Conservation (phyloP, 1,140 invertebrate species). For the Tenebrio molitor region DNA sequence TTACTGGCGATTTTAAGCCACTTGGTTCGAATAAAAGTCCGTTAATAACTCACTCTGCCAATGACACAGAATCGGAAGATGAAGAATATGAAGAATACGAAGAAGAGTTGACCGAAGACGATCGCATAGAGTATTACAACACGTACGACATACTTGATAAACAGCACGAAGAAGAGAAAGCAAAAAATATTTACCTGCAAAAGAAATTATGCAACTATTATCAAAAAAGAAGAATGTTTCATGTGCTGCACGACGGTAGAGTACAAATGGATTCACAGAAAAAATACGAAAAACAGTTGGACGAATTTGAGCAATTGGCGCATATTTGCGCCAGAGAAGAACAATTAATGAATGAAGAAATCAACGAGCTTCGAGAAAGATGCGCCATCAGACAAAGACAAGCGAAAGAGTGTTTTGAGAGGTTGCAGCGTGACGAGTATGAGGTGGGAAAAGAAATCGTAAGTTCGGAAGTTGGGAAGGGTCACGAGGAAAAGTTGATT, state of each 20-base stretch:
- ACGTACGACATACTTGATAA: constrained; percentile 46
- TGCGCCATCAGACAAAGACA: constrained; percentile 38
- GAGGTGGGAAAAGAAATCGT: constrained; percentile 54
- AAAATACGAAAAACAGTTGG: constrained; percentile 52
- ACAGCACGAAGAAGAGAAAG: constrained; percentile 46
- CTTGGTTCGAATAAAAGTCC: no score
- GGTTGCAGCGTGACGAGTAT: constrained; percentile 45
- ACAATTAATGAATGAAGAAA: no score
- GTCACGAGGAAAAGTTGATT: constrained; percentile 50
- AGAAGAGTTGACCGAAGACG: not conserved
- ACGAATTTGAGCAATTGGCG: constrained; percentile 42
- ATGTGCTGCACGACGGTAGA: constrained; percentile 50
- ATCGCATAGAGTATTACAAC: constrained; percentile 40
- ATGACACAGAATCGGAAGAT: not conserved
- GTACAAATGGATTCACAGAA: constrained; percentile 42
- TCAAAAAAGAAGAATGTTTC: constrained; percentile 56
- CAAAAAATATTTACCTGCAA: constrained; percentile 56
- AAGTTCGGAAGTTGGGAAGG: constrained; percentile 54
- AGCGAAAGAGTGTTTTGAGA: constrained; percentile 46
- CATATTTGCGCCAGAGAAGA: constrained; percentile 11
- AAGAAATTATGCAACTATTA: constrained; percentile 59
- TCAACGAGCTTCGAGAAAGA: not conserved
- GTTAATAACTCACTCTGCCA: no score
- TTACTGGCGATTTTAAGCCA: no score
- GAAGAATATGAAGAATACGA: constrained; percentile 7